Base-by-base conservation (phyloP, 2,113 vertebrate species). In the Odontesthes bonariensis region DNA sequence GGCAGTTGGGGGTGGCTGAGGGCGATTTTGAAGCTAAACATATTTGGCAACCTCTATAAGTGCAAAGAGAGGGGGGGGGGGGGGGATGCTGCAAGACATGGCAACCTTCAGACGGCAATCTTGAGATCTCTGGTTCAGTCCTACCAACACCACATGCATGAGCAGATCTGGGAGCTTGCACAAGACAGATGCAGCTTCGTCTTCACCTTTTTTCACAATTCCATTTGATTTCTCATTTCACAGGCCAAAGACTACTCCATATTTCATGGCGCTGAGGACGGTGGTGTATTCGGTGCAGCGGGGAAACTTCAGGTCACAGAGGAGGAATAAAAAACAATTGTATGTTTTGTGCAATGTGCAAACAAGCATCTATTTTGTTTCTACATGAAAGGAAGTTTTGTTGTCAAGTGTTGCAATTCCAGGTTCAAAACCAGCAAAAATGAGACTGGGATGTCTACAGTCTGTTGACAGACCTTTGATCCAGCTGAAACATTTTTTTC, bases 101-200 rank as follows among this genome's bases (percentile, higher is more conserved):
- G 68, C 85, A 75, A 77, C 74, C 69, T 60, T 70, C 74, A 74
- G 74, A 75, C 47, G 27, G 46, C 73, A 80, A 80, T 87, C 75
- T 81, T 71, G 32, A 38, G 52, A 33, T 79, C 69, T 81, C 75
- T 78, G 20, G 8, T 72, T 61, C 14, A 78, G 73, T 77, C 71
- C 27, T 1, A 60, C 44, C 54, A 10, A 40, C 55, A 27, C 40
- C 31, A 14, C 69, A 83, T 58, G 63, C 81, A 46, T 75, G 59
- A 80, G 78, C 31, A 56, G 60, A 42, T 67, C 27, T 3, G 16
- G 70, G 42, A 68, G 77, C 83, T 79, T 78, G 75, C 64, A 57
- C 5, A n/a, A 11, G 68, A 44, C 58, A 80, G 70, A 67, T 2
- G 47, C 1, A 5, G 35, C 20, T 3, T 38, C 32, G 31, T 65